Percentiles rank a stretch among this genome's conserved stretches.
Conservation (phyloP, 2,888 invertebrate species). For the Ernsta delagoae region DNA sequence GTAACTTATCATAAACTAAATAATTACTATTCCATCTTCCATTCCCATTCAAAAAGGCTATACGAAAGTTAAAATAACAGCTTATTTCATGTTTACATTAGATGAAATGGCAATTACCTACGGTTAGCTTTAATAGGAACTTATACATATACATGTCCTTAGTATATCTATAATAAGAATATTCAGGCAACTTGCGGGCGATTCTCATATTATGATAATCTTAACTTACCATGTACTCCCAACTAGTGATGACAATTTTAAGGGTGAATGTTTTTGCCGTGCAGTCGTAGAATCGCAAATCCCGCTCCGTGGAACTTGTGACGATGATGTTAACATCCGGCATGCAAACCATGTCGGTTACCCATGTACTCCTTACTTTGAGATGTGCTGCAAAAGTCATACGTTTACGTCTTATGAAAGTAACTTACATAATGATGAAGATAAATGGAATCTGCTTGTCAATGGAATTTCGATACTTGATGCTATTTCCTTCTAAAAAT, state of each 20-base stretch:
- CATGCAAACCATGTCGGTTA: slow-evolving; percentile 89
- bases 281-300: slow-evolving; percentile 92
- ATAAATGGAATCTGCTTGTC: not conserved
- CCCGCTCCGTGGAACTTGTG: slow-evolving; percentile 90
- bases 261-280: slow-evolving; percentile 90
- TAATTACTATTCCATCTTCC: no score
- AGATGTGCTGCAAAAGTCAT: slow-evolving; percentile 73
- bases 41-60: no score
- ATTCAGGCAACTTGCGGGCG: no score
- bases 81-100: no score
- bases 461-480: not conserved
- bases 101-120: no score
- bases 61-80: no score
- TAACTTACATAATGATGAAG: not conserved
- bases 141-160: no score
- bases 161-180: no score
- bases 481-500: no score
- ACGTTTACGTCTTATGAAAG: not conserved
- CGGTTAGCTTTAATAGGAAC: no score
- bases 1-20: no score
- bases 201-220: no score
- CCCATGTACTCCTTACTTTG: slow-evolving; percentile 88
- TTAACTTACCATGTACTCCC: slow-evolving; percentile 80
- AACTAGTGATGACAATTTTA: slow-evolving; percentile 88
- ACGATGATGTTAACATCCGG: slow-evolving; percentile 92